Evolutionary conservation across 2,113 vertebrate species (phyloP).

Genomic region (Thomomys bottae): DNA sequence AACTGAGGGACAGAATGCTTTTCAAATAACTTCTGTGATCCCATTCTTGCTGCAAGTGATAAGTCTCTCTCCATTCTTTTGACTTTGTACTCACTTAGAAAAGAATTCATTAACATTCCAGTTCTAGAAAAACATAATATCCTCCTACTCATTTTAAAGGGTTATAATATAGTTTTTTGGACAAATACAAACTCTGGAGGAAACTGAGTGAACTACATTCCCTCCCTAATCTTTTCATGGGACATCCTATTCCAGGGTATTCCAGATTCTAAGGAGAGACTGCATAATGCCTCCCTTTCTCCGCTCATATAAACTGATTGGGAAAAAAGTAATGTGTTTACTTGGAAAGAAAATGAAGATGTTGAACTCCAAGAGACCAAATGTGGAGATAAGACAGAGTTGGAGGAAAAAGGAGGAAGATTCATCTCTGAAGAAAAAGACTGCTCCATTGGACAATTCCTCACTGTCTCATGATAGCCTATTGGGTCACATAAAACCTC

Average conservation of each 20-base stretch:
- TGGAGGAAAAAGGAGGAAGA: not conserved
- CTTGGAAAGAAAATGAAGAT: not conserved
- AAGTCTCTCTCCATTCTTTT: not conserved
- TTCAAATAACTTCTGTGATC: not conserved
- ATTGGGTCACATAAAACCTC: not conserved
- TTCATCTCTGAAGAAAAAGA: not conserved
- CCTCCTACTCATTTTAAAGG: slow-evolving; percentile 11
- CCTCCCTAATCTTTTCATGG: not conserved
- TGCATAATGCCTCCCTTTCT: not conserved
- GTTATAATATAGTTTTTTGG: not conserved
- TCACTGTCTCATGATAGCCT: not conserved
- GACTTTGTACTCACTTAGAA: not conserved
- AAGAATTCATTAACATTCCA: not conserved
- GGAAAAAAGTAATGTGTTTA: not conserved
- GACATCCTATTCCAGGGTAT: too few species aligned
- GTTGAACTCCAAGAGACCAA: not conserved
- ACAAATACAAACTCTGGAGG: not conserved
- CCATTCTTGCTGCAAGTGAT: not conserved
- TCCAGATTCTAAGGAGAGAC: not conserved
- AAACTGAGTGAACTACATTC: not conserved
- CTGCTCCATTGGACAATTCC: not conserved
- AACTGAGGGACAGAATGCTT: not conserved
- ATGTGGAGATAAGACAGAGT: too few species aligned
- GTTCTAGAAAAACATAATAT: not conserved
- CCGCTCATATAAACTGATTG: not conserved